Evolutionary conservation across 2,797 vertebrate genomes (phyloP), one percentile per base, ranked within the genome.

Genomic region (Gila robusta): DNA sequence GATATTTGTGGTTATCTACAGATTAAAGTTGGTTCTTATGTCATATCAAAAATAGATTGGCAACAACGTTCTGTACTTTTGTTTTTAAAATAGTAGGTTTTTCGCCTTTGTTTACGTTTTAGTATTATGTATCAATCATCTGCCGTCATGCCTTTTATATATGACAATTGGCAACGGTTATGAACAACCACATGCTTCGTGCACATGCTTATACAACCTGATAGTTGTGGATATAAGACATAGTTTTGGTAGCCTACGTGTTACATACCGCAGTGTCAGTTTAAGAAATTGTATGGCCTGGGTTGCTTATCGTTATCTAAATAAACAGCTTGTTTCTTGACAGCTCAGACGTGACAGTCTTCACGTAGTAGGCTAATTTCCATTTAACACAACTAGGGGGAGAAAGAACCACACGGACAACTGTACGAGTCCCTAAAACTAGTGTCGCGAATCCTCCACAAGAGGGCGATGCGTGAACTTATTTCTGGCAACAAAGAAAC

Each of bases 401-500:
- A 4, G 72, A 84, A 69, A n/a, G 10, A 69, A 19, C 32, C 59
- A 19, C 47, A 28, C 47, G 1, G n/a, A 67, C 9, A 54, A 12
- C 5, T 2, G 19, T 2, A 21, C 17, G 21, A 62, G 26, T 21
- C 19, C 8, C 11, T 28, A 3, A 17, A 12, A 52, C 12, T 21
- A 74, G 32, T 5, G 5, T 17, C 3, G 28, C 12, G 0, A 67
- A 54, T 28, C 17, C 73, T 21, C 84, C 90, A 82, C 86, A 39
- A 62, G 87, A 84, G 21, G 88, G 89, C 88, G 81, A 26, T 49
- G 67, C 62, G 44, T 26, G 19, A 69, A 35, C 28, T 37, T 11
- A 44, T 66, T 66, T 56, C 64, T 23, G 93, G 88, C 92, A 93
- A 94, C 91, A 86, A 86, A 92, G 93, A 94, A 95, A 94, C 94